Percentiles rank a stretch among this genome's conserved stretches.
phyloP scores from a whole-genome alignment of 2,113 vertebrate genomes.

The Heterotis niloticus region DNA sequence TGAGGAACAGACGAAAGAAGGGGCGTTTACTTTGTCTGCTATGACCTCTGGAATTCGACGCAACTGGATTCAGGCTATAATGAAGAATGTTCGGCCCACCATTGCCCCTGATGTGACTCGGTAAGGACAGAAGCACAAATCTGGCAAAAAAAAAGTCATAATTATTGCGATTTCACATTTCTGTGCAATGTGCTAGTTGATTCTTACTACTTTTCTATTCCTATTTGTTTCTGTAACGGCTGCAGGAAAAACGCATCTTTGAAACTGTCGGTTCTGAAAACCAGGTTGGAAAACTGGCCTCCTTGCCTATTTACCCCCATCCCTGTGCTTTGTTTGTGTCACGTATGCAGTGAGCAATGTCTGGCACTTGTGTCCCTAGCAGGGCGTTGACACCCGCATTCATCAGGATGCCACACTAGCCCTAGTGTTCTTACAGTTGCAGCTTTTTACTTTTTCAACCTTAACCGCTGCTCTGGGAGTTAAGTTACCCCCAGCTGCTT shows the following conservation, averaged over 20 bases:
- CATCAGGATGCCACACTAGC: neutral
- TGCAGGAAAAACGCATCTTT: constrained; percentile 85
- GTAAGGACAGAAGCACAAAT: constrained; percentile 57
- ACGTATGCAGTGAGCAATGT: constrained; percentile 54
- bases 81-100: constrained; percentile 87
- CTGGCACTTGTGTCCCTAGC: constrained; percentile 35
- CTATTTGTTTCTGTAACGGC: constrained; percentile 67
- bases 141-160: neutral
- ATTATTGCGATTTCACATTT: neutral
- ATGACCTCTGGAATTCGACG: constrained; percentile 96
- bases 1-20: constrained; percentile 77
- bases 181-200: neutral
- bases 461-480: too few species aligned
- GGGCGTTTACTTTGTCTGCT: constrained; percentile 84
- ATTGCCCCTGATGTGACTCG: constrained; percentile 89
- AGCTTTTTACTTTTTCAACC: too few species aligned
- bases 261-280: constrained; percentile 85
- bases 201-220: constrained; percentile 50
- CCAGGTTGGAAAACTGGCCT: constrained; percentile 72
- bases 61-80: constrained; percentile 97
- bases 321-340: constrained; percentile 28
- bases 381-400: constrained; percentile 34
- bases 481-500: too few species aligned
- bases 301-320: constrained; percentile 44
- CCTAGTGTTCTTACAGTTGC: too few species aligned